Evolutionary conservation across 2,888 invertebrate genomes (phyloP).

Genomic region (Allophyes oxyacanthae): DNA sequence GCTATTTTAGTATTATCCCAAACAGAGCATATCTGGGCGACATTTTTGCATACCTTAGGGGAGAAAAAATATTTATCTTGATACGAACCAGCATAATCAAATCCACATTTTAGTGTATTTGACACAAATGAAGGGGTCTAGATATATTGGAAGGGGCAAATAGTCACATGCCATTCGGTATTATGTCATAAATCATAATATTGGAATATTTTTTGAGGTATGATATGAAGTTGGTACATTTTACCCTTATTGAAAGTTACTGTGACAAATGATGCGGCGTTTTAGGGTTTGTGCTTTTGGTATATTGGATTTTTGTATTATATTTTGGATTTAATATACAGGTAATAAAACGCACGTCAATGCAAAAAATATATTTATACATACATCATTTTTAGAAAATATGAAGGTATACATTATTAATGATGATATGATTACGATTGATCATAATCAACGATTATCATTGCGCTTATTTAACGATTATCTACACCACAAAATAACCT

Average conservation of each 20-base stretch:
- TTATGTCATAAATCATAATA: constrained; percentile 86
- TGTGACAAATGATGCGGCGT: constrained; percentile 83
- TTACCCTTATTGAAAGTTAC: constrained; percentile 81
- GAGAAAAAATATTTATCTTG: constrained; percentile 78
- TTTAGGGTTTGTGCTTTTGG: constrained; percentile 57
- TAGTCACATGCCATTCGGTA: constrained; percentile 70
- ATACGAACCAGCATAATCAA: constrained; percentile 61
- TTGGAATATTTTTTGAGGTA: constrained; percentile 81
- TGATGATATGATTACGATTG: too few species aligned
- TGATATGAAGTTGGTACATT: constrained; percentile 70
- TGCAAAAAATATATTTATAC: neutral
- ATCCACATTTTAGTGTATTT: constrained; percentile 33
- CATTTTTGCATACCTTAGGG: constrained; percentile 86
- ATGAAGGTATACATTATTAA: neutral
- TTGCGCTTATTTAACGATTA: too few species aligned
- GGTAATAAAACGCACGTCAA: neutral
- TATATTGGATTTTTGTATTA: constrained; percentile 63
- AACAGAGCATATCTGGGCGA: constrained; percentile 76
- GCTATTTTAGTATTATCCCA: constrained; percentile 75
- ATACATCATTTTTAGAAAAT: too few species aligned
- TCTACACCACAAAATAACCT: too few species aligned
- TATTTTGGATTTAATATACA: constrained; percentile 25
- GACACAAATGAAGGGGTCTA: constrained; percentile 26
- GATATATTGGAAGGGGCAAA: constrained; percentile 47
- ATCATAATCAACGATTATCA: too few species aligned